These are phyloP conservation scores for Ooceraea biroi DNA, from an alignment of 1,140 invertebrate species.

Conservation along the genomic window DNA sequence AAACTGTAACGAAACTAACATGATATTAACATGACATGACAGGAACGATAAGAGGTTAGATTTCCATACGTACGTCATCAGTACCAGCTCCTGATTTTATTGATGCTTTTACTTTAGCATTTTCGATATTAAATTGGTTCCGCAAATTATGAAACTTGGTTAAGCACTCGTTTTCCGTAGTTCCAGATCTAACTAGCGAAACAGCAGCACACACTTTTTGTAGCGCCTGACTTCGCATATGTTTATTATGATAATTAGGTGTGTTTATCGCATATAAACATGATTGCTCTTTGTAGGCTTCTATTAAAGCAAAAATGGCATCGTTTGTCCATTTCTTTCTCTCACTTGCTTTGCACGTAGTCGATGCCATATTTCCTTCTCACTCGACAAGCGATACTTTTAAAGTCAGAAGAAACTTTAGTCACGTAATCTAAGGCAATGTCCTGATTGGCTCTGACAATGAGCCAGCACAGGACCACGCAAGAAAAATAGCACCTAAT, in stretches of 20 bases:
- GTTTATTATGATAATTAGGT: constrained; percentile 13
- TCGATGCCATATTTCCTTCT: too few species aligned
- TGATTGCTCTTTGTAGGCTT: not conserved
- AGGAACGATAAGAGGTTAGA: not conserved
- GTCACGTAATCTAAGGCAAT: too few species aligned
- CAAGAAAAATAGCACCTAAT: too few species aligned
- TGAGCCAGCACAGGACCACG: too few species aligned
- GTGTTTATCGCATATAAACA: not conserved
- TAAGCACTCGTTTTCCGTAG: not conserved
- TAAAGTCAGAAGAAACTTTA: too few species aligned
- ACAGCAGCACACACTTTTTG: constrained; percentile 9
- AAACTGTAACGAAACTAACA: not conserved
- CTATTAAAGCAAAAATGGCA: not conserved
- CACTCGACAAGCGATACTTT: too few species aligned
- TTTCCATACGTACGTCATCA: constrained; percentile 23
- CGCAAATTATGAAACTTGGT: constrained; percentile 21
- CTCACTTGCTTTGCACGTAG: too few species aligned
- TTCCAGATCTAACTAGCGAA: constrained; percentile 3
- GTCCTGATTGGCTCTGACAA: too few species aligned
- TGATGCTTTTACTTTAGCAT: constrained; percentile 13
- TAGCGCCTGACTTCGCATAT: not conserved
- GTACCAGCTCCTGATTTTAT: constrained; percentile 10
- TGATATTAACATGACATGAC: not conserved
- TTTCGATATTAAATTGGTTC: constrained; percentile 16
- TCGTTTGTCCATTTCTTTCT: not conserved